These are phyloP conservation scores for Carettochelys insculpta DNA, from an alignment of 2,113 vertebrate species.

Conservation along the genomic window DNA sequence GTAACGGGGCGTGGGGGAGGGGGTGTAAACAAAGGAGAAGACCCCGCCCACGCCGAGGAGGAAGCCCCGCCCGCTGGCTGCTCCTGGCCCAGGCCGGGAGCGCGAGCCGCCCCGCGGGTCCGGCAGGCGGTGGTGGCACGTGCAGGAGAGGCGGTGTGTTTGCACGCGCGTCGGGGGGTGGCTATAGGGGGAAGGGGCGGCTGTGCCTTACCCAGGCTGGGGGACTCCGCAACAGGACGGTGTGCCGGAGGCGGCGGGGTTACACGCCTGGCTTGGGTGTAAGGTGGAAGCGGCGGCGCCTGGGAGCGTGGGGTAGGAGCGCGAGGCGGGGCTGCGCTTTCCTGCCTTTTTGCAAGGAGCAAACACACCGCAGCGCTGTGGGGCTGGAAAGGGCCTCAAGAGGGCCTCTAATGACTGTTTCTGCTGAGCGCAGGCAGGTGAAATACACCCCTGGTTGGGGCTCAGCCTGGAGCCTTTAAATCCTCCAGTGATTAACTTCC, in stretches of 20 bases:
- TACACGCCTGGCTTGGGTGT: too few species aligned
- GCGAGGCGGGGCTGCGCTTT: neutral
- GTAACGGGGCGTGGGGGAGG: neutral
- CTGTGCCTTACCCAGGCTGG: neutral
- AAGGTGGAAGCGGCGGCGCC: too few species aligned
- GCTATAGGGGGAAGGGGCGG: neutral
- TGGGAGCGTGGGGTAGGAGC: neutral
- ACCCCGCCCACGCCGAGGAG: neutral
- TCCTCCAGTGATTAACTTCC: too few species aligned
- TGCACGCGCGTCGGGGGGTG: neutral
- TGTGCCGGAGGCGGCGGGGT: too few species aligned
- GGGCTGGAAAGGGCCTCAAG: too few species aligned
- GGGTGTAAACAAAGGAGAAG: neutral
- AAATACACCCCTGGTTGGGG: too few species aligned
- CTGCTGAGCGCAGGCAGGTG: too few species aligned
- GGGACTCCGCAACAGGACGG: neutral
- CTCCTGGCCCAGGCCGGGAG: too few species aligned
- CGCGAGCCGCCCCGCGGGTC: neutral
- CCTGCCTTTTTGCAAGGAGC: too few species aligned
- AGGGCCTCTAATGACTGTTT: too few species aligned
- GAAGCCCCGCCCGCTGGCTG: neutral
- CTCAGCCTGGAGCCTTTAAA: too few species aligned
- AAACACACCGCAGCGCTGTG: too few species aligned
- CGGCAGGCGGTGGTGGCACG: accelerated
- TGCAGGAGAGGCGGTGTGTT: neutral